phyloP scores from a whole-genome alignment of 2,113 vertebrate genomes.

The Chloropsis hardwickii region DNA sequence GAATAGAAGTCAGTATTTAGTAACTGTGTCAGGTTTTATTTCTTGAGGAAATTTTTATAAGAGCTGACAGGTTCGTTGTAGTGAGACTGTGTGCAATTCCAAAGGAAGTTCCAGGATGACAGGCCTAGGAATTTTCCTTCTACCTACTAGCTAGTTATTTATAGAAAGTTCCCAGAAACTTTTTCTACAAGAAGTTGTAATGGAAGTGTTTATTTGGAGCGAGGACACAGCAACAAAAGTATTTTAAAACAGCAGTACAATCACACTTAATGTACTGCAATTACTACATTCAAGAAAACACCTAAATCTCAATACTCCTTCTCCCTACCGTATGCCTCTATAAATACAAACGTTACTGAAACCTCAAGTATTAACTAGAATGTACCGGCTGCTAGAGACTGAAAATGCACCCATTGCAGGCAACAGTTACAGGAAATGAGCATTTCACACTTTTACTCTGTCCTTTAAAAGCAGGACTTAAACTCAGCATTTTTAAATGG shows the following conservation, averaged over 20 bases:
- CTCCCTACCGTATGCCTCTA: conserved; percentile 9
- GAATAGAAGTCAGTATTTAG: background rate
- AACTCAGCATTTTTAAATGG: background rate
- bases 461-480: conserved; percentile 51
- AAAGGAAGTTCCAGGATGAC: background rate
- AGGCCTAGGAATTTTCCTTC: background rate
- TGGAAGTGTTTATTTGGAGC: background rate
- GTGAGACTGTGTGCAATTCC: background rate
- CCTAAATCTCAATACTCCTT: background rate
- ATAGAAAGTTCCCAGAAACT: background rate
- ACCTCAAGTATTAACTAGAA: conserved; percentile 66
- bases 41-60: background rate
- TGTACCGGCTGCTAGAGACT: conserved; percentile 31
- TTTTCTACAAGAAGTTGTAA: background rate
- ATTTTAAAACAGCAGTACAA: background rate
- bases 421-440: conserved; percentile 75
- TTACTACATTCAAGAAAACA: background rate
- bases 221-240: background rate
- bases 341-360: conserved; percentile 50
- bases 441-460: conserved; percentile 72
- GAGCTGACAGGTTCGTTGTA: background rate
- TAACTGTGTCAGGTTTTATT: background rate
- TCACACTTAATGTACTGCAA: background rate
- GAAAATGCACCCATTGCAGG: conserved; percentile 55
- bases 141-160: background rate